Evolutionary conservation across 2,797 vertebrate genomes (phyloP).

Genomic region (Taeniopygia guttata): DNA sequence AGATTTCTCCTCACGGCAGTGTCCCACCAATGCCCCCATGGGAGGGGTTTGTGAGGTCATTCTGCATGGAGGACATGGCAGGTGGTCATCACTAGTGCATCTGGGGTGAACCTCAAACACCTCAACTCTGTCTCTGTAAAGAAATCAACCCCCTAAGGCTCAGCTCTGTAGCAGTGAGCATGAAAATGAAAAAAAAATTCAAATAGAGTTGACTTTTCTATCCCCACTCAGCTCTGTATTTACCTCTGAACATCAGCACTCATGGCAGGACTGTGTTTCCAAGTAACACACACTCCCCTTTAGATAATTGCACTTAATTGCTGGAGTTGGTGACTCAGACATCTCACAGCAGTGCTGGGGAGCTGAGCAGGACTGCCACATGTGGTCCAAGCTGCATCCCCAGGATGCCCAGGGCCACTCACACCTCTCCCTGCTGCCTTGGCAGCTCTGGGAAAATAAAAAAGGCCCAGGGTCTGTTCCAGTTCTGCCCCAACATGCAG

Average conservation of each 20-base stretch:
- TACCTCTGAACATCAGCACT: neutral
- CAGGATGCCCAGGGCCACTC: fast-evolving
- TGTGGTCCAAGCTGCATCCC: neutral
- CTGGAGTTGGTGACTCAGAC: neutral
- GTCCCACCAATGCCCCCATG: fast-evolving
- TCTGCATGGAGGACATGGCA: neutral
- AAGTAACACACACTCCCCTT: neutral
- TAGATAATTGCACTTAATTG: slow-evolving; percentile 17
- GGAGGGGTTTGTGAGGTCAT: neutral
- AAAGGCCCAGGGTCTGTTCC: fast-evolving
- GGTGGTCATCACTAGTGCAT: neutral
- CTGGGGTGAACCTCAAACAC: neutral
- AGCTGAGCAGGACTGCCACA: fast-evolving
- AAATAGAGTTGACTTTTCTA: neutral
- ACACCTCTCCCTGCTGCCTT: fast-evolving
- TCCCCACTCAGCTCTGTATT: neutral
- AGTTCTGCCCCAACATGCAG: neutral
- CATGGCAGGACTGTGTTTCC: neutral
- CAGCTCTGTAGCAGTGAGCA: neutral
- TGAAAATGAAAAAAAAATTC: neutral
- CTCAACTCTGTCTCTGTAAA: neutral
- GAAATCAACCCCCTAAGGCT: neutral
- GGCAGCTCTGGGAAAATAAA: neutral
- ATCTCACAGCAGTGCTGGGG: fast-evolving
- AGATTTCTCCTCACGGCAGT: fast-evolving